Evolutionary conservation across 1,140 invertebrate genomes (phyloP).

Genomic region (Steinernema feltiae): DNA sequence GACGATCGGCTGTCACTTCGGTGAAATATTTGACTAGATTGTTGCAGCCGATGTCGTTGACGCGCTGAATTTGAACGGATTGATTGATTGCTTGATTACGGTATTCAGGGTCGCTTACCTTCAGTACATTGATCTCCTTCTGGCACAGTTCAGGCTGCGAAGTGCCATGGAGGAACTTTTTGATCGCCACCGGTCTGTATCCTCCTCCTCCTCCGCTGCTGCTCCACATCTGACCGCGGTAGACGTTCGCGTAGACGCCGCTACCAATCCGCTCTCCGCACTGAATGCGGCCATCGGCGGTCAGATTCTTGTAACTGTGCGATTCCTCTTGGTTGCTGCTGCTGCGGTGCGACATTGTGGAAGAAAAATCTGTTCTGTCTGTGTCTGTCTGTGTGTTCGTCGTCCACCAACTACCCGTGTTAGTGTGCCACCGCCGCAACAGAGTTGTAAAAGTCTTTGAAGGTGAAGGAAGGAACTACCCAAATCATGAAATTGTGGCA

Average conservation of each 20-base stretch:
- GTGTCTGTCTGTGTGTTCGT: not conserved
- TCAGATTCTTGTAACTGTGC: not conserved
- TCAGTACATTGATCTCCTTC: not conserved
- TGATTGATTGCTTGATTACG: not conserved
- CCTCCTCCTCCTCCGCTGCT: no score
- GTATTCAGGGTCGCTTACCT: not conserved
- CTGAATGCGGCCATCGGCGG: not conserved
- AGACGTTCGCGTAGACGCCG: not conserved
- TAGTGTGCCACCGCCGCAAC: conserved; percentile 1
- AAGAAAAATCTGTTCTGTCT: no score
- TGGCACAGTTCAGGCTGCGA: not conserved
- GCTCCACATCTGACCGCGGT: not conserved
- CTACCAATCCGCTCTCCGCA: not conserved
- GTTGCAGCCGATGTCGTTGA: not conserved
- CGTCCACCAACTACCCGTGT: not conserved
- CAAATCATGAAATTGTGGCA: conserved; percentile 11
- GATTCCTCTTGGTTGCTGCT: not conserved
- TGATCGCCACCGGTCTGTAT: not conserved
- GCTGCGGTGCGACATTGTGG: not conserved
- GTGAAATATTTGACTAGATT: not conserved
- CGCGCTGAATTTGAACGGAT: not conserved
- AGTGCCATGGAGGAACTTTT: not conserved
- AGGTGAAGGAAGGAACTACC: not conserved
- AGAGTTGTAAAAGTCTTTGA: conserved; percentile 12
- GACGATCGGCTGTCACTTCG: not conserved